A percentile compares a stretch with the other conserved stretches of the same genome.
phyloP scores from a whole-genome alignment of 2,113 vertebrate genomes.

The Myodes glareolus region DNA sequence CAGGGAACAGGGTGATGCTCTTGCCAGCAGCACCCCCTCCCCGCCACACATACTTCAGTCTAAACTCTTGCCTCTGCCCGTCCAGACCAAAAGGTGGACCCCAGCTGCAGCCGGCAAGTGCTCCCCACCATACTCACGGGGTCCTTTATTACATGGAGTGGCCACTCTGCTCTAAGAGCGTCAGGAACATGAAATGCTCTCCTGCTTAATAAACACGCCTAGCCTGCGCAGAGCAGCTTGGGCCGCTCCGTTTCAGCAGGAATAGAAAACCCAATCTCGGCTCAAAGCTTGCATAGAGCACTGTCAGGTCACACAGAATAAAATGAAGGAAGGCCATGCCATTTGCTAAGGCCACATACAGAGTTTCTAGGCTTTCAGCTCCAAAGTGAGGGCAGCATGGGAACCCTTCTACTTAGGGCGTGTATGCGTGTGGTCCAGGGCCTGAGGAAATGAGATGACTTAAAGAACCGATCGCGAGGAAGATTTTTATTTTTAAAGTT shows the following conservation, averaged over 20 bases:
- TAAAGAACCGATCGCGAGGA: background rate
- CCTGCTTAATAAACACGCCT: background rate
- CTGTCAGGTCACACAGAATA: background rate
- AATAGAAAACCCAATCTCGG: background rate
- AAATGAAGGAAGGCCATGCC: background rate
- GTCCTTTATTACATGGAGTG: rapidly evolving
- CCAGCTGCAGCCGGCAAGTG: background rate
- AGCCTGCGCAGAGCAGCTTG: background rate
- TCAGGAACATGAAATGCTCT: background rate
- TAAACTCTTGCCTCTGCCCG: background rate
- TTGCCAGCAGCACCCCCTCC: background rate
- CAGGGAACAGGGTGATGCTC: background rate
- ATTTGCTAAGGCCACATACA: background rate
- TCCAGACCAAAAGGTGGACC: background rate
- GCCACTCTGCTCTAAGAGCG: background rate
- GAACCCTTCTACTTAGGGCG: background rate
- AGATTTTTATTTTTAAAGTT: background rate
- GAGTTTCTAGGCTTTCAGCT: background rate
- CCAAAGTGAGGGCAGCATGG: background rate
- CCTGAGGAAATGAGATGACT: background rate
- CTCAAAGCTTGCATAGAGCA: background rate
- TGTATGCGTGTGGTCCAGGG: background rate
- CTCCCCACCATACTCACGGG: background rate
- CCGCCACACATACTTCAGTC: background rate
- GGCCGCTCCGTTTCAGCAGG: background rate